Percentiles rank a stretch among this genome's conserved stretches.
Conservation (phyloP, 2,113 vertebrate species). For the Alces alces region DNA sequence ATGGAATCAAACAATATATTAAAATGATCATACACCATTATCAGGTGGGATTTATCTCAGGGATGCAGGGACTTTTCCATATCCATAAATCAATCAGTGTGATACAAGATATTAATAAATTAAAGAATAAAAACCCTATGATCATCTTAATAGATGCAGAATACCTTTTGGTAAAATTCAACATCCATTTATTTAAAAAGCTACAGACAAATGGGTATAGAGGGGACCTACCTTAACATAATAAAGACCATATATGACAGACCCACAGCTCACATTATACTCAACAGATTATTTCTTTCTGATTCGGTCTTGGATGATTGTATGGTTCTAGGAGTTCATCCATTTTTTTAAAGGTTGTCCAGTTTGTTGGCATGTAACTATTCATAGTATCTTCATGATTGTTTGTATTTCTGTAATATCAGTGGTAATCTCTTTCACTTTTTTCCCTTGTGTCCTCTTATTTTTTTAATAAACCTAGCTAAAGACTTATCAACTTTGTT, state of each 20-base stretch:
- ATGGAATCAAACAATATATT: not conserved
- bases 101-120: not conserved
- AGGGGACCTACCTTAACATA: not conserved
- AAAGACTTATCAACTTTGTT: not conserved
- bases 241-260: not conserved
- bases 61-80: not conserved
- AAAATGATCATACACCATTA: not conserved
- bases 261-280: not conserved
- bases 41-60: not conserved
- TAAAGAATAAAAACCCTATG: not conserved
- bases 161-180: not conserved
- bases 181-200: not conserved
- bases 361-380: not conserved
- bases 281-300: not conserved
- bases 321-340: not conserved
- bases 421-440: not conserved
- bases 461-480: not conserved
- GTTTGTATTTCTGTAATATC: not conserved
- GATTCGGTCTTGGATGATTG: not conserved
- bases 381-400: not conserved
- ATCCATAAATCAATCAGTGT: not conserved
- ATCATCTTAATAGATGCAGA: not conserved
- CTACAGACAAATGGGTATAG: not conserved
- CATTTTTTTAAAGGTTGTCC: not conserved
- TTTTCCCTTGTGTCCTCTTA: not conserved